These are phyloP conservation scores for Euplexia lucipara DNA, from an alignment of 2,888 invertebrate genomes.

Conservation along the genomic window DNA sequence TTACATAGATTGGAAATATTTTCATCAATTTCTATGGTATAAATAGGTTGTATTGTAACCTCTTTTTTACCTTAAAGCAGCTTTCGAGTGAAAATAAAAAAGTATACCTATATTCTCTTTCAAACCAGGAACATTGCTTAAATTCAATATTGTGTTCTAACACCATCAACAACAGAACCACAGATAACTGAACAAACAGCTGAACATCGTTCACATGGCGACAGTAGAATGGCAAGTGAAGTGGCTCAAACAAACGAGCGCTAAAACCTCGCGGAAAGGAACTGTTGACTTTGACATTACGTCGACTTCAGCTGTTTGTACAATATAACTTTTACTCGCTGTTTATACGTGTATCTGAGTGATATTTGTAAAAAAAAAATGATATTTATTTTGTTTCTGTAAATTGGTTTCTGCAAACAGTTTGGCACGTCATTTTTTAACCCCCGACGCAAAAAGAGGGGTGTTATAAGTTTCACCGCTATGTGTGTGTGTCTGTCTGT, in stretches of 20 bases:
- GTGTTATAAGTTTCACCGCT: too few relatives aligned
- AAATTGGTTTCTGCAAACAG: too few relatives aligned
- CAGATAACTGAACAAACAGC: background rate
- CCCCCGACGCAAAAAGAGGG: too few relatives aligned
- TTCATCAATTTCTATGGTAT: too few relatives aligned
- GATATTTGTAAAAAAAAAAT: too few relatives aligned
- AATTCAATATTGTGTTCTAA: background rate
- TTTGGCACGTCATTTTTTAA: too few relatives aligned
- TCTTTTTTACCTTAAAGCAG: too few relatives aligned
- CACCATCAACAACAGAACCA: background rate
- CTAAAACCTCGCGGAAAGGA: constrained; percentile 12
- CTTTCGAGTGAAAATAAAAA: too few relatives aligned
- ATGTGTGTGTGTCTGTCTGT: too few relatives aligned
- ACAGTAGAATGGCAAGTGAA: constrained; percentile 7
- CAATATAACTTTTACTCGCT: background rate
- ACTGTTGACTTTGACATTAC: constrained; percentile 18
- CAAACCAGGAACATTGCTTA: background rate
- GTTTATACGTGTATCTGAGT: background rate
- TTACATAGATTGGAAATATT: too few relatives aligned
- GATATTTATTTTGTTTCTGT: too few relatives aligned
- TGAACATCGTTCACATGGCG: background rate
- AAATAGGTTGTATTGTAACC: too few relatives aligned
- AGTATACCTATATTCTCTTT: background rate
- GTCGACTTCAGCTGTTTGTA: constrained; percentile 20
- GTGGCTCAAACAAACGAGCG: constrained; percentile 20